Conservation (phyloP, 2,113 vertebrate species). For the Aphelocoma coerulescens region DNA sequence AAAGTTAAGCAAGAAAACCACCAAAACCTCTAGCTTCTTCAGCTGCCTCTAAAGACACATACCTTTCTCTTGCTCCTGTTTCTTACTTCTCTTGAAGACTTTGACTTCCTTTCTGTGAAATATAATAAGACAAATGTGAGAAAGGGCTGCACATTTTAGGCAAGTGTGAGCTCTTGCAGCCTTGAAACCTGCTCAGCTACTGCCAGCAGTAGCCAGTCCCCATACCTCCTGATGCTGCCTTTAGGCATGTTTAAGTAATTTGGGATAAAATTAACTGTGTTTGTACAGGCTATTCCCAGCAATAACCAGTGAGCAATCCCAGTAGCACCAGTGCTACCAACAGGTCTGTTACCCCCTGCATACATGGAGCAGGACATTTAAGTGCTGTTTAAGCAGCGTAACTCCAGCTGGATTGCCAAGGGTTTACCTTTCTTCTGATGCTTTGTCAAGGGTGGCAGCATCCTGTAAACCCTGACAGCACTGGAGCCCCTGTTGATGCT, state of each 20-base stretch:
- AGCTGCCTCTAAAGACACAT: constrained; percentile 22
- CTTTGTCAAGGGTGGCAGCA: constrained; percentile 81
- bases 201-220: neutral
- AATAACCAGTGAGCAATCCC: neutral
- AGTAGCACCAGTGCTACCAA: neutral
- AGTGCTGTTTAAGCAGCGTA: neutral
- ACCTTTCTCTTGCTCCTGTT: constrained; percentile 80
- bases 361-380: fast-evolving
- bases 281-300: neutral
- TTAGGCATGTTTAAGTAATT: fast-evolving
- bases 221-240: neutral
- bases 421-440: constrained; percentile 75
- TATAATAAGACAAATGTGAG: neutral
- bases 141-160: neutral
- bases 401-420: neutral
- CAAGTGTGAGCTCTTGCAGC: neutral
- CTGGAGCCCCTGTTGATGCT: constrained; percentile 91
- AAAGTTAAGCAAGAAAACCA: constrained; percentile 23
- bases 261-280: neutral
- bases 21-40: neutral
- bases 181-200: neutral
- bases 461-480: constrained; percentile 89
- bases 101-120: constrained; percentile 81
- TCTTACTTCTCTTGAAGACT: constrained; percentile 73
- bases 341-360: neutral